Percentiles rank a stretch among this genome's conserved stretches.
These are phyloP conservation scores for Anarsia innoxiella DNA, from an alignment of 2,888 invertebrate species.

Conservation along the genomic window DNA sequence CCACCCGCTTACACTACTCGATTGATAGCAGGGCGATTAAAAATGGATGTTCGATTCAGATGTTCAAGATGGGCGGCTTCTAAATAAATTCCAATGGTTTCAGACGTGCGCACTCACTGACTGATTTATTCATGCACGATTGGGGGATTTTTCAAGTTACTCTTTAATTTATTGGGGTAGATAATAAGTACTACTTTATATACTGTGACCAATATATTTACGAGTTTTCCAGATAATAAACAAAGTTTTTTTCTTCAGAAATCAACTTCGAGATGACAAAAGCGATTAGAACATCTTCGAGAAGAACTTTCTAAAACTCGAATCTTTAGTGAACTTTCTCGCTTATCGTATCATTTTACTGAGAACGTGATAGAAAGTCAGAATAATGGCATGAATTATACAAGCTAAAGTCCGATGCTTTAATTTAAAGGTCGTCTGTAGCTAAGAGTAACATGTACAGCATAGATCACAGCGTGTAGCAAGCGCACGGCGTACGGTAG, in stretches of 20 bases:
- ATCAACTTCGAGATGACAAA: constrained; percentile 1
- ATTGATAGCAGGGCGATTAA: constrained; percentile 39
- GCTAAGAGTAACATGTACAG: no score
- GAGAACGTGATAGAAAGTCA: constrained; percentile 3
- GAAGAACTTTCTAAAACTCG: constrained; percentile 1
- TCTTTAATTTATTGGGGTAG: constrained; percentile 11
- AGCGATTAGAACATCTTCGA: not conserved
- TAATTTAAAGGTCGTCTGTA: no score
- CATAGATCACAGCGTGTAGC: no score
- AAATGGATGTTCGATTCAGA: constrained; percentile 37
- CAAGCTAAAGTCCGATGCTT: no score
- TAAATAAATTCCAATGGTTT: constrained; percentile 30
- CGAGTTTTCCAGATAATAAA: not conserved
- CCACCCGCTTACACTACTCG: constrained; percentile 38
- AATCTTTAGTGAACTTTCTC: constrained; percentile 2
- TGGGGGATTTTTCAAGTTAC: constrained; percentile 17
- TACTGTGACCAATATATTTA: constrained; percentile 6
- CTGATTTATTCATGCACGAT: constrained; percentile 27
- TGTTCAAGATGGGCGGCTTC: constrained; percentile 27
- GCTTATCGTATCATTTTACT: constrained; percentile 4
- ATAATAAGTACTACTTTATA: constrained; percentile 5
- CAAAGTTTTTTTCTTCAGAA: not conserved
- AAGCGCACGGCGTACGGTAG: constrained; percentile 1
- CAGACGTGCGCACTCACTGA: constrained; percentile 19
- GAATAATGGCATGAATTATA: no score